A percentile compares a stretch with the other conserved stretches of the same genome.
Evolutionary conservation across 2,888 invertebrate genomes (phyloP).

Genomic region (Ormyrus thymus): DNA sequence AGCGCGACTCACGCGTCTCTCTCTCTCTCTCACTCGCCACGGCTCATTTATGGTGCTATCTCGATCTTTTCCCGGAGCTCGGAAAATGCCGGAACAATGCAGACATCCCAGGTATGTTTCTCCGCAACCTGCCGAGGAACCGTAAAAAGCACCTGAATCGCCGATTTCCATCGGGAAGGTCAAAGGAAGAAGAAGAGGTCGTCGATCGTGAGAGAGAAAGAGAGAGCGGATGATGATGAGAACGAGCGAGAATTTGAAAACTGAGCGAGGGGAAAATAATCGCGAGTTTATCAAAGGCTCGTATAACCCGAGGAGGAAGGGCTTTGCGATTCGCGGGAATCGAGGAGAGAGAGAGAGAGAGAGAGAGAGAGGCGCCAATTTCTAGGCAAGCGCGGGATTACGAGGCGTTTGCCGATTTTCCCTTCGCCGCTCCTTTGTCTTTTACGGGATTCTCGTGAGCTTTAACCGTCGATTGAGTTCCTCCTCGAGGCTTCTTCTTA

Average conservation of each 20-base stretch:
- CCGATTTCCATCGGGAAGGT: slow-evolving; percentile 2
- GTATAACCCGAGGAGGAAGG: not conserved
- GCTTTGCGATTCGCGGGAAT: not conserved
- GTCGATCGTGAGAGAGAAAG: not conserved
- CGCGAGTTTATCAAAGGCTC: slow-evolving; percentile 39
- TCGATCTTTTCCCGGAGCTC: not conserved
- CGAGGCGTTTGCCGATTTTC: slow-evolving; percentile 33
- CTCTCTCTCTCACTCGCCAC: not conserved
- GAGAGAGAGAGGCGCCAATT: slow-evolving; percentile 24
- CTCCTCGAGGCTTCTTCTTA: not conserved
- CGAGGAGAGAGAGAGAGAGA: not conserved
- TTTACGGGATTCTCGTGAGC: slow-evolving; percentile 10
- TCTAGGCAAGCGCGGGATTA: slow-evolving; percentile 20
- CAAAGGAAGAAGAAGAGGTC: not conserved
- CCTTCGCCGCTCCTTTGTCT: slow-evolving; percentile 33
- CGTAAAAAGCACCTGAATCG: slow-evolving; percentile 10
- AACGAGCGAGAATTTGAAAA: slow-evolving; percentile 12
- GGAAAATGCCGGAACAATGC: slow-evolving; percentile 24
- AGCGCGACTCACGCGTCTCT: not conserved
- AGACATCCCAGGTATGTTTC: not conserved
- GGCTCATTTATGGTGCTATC: slow-evolving; percentile 6
- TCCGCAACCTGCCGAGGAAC: slow-evolving; percentile 1
- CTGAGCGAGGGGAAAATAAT: slow-evolving; percentile 23
- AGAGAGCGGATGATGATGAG: slow-evolving; percentile 1
- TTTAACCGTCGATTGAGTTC: slow-evolving; percentile 11